Conservation (phyloP, 2,888 invertebrate species). For the Anorthoa munda region DNA sequence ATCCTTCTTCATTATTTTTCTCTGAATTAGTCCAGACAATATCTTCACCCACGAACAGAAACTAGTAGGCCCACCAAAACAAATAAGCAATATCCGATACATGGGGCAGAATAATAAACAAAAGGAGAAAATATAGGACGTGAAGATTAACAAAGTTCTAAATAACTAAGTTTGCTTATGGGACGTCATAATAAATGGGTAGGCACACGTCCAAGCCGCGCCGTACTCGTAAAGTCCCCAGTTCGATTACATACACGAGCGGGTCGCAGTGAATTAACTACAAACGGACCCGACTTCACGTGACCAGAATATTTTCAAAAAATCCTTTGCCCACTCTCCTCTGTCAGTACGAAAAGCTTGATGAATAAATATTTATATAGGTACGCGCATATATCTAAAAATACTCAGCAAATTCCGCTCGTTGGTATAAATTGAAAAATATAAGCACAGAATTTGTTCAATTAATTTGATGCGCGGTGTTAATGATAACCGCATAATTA, state of each 20-base stretch:
- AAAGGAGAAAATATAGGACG: conserved; percentile 67
- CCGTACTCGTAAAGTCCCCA: conserved; percentile 80
- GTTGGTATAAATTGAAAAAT: conserved; percentile 17
- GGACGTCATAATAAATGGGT: conserved; percentile 75
- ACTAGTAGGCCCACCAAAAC: conserved; percentile 36
- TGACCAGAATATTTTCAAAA: conserved; percentile 80
- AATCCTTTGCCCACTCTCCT: conserved; percentile 71
- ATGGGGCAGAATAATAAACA: conserved; percentile 61
- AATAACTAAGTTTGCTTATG: conserved; percentile 72
- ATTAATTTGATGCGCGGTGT: conserved; percentile 25
- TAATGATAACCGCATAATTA: conserved; percentile 48
- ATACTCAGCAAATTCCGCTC: conserved; percentile 2
- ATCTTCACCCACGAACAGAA: conserved; percentile 22
- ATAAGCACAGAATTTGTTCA: not conserved
- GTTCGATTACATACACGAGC: conserved; percentile 82
- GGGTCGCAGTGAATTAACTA: conserved; percentile 82
- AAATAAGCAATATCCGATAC: conserved; percentile 62
- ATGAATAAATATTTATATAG: conserved; percentile 66
- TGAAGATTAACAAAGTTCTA: conserved; percentile 70
- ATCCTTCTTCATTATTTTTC: not conserved
- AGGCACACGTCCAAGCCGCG: conserved; percentile 74
- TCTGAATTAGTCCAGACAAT: conserved; percentile 9
- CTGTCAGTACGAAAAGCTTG: conserved; percentile 66
- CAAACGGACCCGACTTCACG: conserved; percentile 77
- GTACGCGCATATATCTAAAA: conserved; percentile 7